These are phyloP conservation scores for Sturnus vulgaris DNA, from an alignment of 2,113 vertebrate genomes.

Conservation along the genomic window DNA sequence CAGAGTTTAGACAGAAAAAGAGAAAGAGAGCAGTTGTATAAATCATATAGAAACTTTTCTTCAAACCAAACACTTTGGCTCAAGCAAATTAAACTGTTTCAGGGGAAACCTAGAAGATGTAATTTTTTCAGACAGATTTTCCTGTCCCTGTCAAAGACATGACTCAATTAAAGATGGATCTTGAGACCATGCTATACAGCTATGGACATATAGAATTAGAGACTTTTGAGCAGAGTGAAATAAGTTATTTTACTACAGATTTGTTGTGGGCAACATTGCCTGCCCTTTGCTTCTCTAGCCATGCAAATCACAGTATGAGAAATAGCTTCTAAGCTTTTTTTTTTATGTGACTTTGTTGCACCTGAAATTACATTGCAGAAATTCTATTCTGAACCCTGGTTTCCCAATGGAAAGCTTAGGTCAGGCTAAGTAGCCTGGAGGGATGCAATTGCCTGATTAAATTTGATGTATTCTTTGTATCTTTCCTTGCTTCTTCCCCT, in stretches of 20 bases:
- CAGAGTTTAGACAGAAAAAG: background rate
- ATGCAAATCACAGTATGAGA: background rate
- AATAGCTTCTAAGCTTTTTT: conserved; percentile 22
- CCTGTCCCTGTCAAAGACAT: background rate
- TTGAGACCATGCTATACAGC: background rate
- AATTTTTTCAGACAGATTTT: background rate
- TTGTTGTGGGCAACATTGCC: background rate
- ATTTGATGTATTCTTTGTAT: conserved; percentile 41
- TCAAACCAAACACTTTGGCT: background rate
- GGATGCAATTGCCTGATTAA: conserved; percentile 56
- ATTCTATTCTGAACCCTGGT: background rate
- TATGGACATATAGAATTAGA: background rate
- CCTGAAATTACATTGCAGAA: conserved; percentile 49
- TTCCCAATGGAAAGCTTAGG: conserved; percentile 42
- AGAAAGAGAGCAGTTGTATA: background rate
- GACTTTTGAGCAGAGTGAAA: background rate
- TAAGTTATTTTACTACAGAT: background rate
- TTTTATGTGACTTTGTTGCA: conserved; percentile 18
- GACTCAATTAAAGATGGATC: background rate
- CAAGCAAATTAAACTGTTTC: background rate
- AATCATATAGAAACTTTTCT: background rate
- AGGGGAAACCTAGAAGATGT: background rate
- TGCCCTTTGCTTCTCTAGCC: background rate
- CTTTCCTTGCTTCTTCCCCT: conserved; percentile 17
- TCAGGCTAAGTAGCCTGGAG: conserved; percentile 28